These are phyloP conservation scores for Argyresthia goedartella DNA, from an alignment of 2,888 invertebrate species.

Conservation along the genomic window DNA sequence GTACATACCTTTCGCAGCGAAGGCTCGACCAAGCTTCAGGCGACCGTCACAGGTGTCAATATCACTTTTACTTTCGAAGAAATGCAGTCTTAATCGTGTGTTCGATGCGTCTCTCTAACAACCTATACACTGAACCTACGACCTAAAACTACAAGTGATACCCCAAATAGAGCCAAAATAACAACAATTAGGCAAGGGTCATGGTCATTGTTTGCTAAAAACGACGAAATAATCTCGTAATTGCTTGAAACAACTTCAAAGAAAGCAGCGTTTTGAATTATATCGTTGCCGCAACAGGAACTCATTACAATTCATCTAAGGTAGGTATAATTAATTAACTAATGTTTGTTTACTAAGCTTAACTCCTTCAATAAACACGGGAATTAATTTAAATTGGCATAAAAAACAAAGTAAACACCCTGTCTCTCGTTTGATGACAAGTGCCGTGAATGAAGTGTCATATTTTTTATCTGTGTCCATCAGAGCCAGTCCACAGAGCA, in stretches of 20 bases:
- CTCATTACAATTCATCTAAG: conserved; percentile 38
- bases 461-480: no score
- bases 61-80: conserved; percentile 30
- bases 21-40: no score
- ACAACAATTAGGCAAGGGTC: conserved; percentile 31
- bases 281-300: conserved; percentile 62
- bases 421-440: background rate
- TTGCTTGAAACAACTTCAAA: conserved; percentile 47
- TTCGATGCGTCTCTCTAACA: no score
- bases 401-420: background rate
- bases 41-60: no score
- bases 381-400: background rate
- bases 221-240: conserved; percentile 37
- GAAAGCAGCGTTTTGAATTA: conserved; percentile 48
- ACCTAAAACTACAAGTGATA: conserved; percentile 17
- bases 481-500: no score
- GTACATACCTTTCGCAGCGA: no score
- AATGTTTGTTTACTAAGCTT: background rate
- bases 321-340: background rate
- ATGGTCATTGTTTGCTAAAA: conserved; percentile 14
- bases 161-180: conserved; percentile 28
- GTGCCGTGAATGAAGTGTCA: no score
- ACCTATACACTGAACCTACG: background rate
- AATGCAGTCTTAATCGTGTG: conserved; percentile 5
- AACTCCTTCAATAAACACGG: background rate